These are phyloP conservation scores for Delia radicum DNA, from an alignment of 1,140 invertebrate genomes.

Conservation along the genomic window DNA sequence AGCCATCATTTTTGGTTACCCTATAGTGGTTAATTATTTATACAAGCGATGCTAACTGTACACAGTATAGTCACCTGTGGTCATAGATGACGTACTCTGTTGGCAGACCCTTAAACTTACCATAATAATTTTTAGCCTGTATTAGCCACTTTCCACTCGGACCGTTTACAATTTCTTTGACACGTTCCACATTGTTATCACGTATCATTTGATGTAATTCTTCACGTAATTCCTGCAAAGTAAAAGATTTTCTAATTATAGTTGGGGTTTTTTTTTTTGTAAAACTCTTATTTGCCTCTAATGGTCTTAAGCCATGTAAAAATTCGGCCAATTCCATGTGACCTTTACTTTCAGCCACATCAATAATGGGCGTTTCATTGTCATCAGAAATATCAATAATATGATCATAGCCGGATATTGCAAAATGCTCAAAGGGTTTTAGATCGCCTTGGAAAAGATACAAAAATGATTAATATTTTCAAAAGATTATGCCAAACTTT, in stretches of 20 bases:
- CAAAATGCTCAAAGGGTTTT: slow-evolving; percentile 72
- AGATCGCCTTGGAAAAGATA: slow-evolving; percentile 64
- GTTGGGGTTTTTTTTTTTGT: background rate
- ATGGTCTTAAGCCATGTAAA: slow-evolving; percentile 67
- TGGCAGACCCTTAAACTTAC: slow-evolving; percentile 41
- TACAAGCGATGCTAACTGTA: too few species aligned
- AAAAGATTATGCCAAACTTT: too few species aligned
- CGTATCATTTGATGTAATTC: slow-evolving; percentile 74
- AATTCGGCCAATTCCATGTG: slow-evolving; percentile 67
- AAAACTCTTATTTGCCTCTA: slow-evolving; percentile 63
- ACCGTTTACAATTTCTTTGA: slow-evolving; percentile 63
- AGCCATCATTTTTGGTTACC: too few species aligned
- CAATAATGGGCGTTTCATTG: slow-evolving; percentile 66
- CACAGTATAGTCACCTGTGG: too few species aligned
- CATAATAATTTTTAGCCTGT: slow-evolving; percentile 72
- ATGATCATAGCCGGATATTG: slow-evolving; percentile 84
- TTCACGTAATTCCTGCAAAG: slow-evolving; percentile 68
- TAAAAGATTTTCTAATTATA: too few species aligned
- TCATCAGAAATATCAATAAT: slow-evolving; percentile 77
- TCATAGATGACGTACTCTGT: too few species aligned
- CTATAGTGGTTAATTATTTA: too few species aligned
- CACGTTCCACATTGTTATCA: slow-evolving; percentile 63
- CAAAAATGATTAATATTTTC: slow-evolving; percentile 25
- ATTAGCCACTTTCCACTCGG: slow-evolving; percentile 68
- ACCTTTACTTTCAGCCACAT: slow-evolving; percentile 66